These are phyloP conservation scores for Drosophila pectinifera DNA, from an alignment of 1,140 invertebrate genomes.

Conservation along the genomic window DNA sequence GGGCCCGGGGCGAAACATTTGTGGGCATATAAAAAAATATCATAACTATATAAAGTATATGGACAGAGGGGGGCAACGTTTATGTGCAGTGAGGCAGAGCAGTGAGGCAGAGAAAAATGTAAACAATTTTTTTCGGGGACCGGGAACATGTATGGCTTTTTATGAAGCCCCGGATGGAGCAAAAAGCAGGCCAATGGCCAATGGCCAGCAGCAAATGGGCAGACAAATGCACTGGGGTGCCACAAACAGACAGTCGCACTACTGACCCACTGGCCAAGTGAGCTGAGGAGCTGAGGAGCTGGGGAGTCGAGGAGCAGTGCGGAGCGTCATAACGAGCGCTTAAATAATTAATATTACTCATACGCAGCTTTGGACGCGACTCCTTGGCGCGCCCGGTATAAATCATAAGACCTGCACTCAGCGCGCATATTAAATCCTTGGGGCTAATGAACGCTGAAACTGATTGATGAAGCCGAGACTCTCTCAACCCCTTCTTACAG, in stretches of 20 bases:
- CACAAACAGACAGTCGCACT: constrained; percentile 66
- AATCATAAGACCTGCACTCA: constrained; percentile 75
- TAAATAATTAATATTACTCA: constrained; percentile 83
- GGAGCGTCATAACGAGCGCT: constrained; percentile 69
- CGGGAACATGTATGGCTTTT: constrained; percentile 62
- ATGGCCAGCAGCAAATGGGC: constrained; percentile 50
- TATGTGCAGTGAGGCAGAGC: constrained; percentile 35
- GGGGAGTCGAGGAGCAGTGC: constrained; percentile 28
- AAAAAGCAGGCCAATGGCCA: constrained; percentile 75
- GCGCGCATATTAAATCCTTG: constrained; percentile 74
- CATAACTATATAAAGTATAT: constrained; percentile 69
- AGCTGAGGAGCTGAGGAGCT: constrained; percentile 48
- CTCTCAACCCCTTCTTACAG: background rate
- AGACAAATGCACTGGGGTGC: constrained; percentile 79
- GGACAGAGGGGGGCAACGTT: constrained; percentile 13
- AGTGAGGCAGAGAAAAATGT: constrained; percentile 74
- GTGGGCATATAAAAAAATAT: constrained; percentile 72
- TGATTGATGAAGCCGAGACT: constrained; percentile 62
- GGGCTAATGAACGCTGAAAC: constrained; percentile 67
- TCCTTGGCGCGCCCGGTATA: constrained; percentile 39
- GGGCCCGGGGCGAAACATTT: constrained; percentile 46
- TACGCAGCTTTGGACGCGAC: constrained; percentile 52
- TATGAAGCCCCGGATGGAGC: constrained; percentile 58
- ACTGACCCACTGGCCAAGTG: constrained; percentile 60
- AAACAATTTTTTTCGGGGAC: constrained; percentile 69